Base-by-base conservation (phyloP, 2,797 vertebrate species). In the Chrosomus eos region DNA sequence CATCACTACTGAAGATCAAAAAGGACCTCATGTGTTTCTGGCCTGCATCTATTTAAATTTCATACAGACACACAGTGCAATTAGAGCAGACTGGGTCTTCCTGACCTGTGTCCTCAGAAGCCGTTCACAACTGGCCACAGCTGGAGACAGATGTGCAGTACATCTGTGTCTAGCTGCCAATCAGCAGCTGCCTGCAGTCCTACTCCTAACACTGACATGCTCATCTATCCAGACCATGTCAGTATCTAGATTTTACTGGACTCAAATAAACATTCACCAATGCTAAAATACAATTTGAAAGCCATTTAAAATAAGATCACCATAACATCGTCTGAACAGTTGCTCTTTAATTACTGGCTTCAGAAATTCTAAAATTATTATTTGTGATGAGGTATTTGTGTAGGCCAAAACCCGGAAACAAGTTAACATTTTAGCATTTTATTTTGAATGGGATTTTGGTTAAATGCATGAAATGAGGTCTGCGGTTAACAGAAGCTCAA, bases 21-120 rank as follows among this genome's bases (percentile, higher is more conserved):
- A 60, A 33, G 21, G 68, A 62, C 11, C 55, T 73, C n/a, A 28
- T 73, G 28, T 62, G 26, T 45, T 19, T 62, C 68, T 70, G 21
- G 26, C n/a, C 7, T 7, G 28, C 28, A 74, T 74, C 40, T 66
- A 38, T 75, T 51, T 66, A 48, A 38, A 83, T 66, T 51, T 66
- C 60, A 82, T 40, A 38, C 55, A 66, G 71, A 26, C 31, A 36
- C 55, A 36, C 40, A 43, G 23, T 74, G 28, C 81, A 83, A 38
- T 82, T 74, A 74, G 16, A 82, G 58, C 81, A 83, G 81, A 53
- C 71, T 66, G 31, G 23, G 71, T 75, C 31, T 66, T 74, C 60
- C 7, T 66, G 81, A 74, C 43, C 58, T 5, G 6, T 75, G 43
- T 74, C 58, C 58, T 82, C 16, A 74, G 40, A 74, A 74, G 71